A percentile compares a stretch with the other conserved stretches of the same genome.
Evolutionary conservation across 2,888 invertebrate species (phyloP).

Genomic region (Rugalucina vietnamica): DNA sequence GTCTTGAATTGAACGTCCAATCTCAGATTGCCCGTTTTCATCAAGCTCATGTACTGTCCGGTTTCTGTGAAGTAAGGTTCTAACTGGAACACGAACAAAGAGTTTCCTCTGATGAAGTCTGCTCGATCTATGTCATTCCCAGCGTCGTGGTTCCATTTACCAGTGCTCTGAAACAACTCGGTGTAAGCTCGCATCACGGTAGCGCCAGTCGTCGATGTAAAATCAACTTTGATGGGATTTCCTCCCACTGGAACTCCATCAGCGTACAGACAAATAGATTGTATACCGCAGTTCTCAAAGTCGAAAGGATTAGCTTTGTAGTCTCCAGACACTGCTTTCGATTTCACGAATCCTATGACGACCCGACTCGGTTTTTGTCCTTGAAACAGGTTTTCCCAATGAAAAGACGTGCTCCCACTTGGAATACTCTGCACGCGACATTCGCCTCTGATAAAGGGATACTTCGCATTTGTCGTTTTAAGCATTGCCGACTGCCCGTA

Average conservation of each 20-base stretch:
- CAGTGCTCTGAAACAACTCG: slow-evolving; percentile 16
- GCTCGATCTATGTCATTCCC: slow-evolving; percentile 17
- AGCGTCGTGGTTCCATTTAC: slow-evolving; percentile 21
- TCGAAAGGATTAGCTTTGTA: slow-evolving; percentile 33
- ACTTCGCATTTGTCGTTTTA: slow-evolving; percentile 23
- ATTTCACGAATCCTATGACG: slow-evolving; percentile 30
- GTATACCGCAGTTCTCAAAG: slow-evolving; percentile 34
- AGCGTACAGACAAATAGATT: slow-evolving; percentile 13
- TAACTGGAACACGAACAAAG: slow-evolving; percentile 30
- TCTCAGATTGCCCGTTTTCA: slow-evolving; percentile 29
- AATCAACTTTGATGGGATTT: slow-evolving; percentile 32
- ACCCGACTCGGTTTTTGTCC: slow-evolving; percentile 25
- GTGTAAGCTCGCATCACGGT: slow-evolving; percentile 19
- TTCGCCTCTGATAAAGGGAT: slow-evolving; percentile 30
- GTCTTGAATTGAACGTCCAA: slow-evolving; percentile 22
- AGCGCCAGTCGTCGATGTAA: neutral
- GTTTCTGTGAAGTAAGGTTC: slow-evolving; percentile 30
- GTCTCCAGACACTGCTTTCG: slow-evolving; percentile 26
- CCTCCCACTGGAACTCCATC: slow-evolving; percentile 32
- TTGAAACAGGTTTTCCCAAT: slow-evolving; percentile 45
- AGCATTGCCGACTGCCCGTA: slow-evolving; percentile 40
- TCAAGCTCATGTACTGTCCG: slow-evolving; percentile 24
- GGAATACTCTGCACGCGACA: slow-evolving; percentile 24
- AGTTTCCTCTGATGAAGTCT: slow-evolving; percentile 8
- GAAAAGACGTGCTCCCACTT: slow-evolving; percentile 7